Percentiles rank a stretch among this genome's conserved stretches.
These are phyloP conservation scores for Sinocyclocheilus anophthalmus DNA, from an alignment of 2,113 vertebrate genomes.

Conservation along the genomic window DNA sequence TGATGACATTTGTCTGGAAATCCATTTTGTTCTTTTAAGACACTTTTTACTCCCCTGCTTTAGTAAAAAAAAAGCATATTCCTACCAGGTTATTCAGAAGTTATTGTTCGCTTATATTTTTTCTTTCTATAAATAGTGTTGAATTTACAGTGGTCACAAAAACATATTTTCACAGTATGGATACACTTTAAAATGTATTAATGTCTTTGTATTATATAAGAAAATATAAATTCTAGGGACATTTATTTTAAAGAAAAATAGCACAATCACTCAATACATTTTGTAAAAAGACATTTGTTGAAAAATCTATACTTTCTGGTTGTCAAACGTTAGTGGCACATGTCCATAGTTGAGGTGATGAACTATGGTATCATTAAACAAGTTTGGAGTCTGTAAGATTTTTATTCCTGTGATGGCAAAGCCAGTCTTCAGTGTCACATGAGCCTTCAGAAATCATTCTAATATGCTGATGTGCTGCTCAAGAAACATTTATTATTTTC, in stretches of 20 bases:
- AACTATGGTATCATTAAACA: too few species aligned
- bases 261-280: background rate
- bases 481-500: too few species aligned
- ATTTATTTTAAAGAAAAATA: background rate
- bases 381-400: too few species aligned
- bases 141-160: background rate
- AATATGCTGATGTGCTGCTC: too few species aligned
- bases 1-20: slow-evolving; percentile 28
- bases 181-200: background rate
- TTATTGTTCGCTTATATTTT: background rate
- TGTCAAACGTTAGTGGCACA: background rate
- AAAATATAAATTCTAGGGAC: background rate
- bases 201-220: background rate
- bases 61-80: background rate
- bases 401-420: too few species aligned
- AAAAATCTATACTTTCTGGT: background rate
- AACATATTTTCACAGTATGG: background rate
- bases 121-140: background rate
- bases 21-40: slow-evolving; percentile 18
- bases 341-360: background rate
- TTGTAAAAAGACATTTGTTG: background rate
- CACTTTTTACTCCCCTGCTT: background rate
- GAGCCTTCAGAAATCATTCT: too few species aligned
- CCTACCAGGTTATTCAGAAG: background rate
- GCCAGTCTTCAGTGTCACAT: too few species aligned